Evolutionary conservation across 2,888 invertebrate species (phyloP).

Genomic region (Cosmia pyralina): DNA sequence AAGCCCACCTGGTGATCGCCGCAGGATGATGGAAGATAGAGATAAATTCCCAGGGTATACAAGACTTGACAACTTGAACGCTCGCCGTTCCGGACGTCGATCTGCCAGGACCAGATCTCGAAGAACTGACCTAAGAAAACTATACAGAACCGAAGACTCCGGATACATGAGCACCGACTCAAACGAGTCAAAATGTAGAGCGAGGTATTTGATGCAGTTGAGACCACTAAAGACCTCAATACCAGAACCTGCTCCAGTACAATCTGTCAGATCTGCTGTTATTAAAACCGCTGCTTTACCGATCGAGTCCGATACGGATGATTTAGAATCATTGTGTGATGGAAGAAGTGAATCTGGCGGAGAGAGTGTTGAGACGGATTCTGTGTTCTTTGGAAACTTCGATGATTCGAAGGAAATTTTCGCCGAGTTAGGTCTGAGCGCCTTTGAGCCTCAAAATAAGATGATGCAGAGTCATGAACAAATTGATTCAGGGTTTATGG

Average conservation of each 20-base stretch:
- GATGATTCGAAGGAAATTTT: conserved; percentile 85
- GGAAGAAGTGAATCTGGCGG: conserved; percentile 96
- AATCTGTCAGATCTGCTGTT: conserved; percentile 66
- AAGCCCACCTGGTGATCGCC: conserved; percentile 80
- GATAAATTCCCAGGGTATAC: conserved; percentile 80
- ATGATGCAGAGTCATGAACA: conserved; percentile 77
- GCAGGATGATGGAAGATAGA: conserved; percentile 81
- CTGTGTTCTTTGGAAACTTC: conserved; percentile 95
- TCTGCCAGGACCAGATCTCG: conserved; percentile 84
- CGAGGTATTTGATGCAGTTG: conserved; percentile 85
- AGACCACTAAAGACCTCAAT: conserved; percentile 76
- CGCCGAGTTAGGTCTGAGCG: conserved; percentile 80
- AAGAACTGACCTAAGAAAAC: conserved; percentile 83
- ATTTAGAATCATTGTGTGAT: conserved; percentile 94
- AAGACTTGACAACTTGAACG: conserved; percentile 80
- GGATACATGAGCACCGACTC: conserved; percentile 97
- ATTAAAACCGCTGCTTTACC: conserved; percentile 76
- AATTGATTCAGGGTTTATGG: conserved; percentile 86
- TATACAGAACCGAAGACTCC: conserved; percentile 92
- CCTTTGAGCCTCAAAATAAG: conserved; percentile 76
- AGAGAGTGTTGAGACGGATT: conserved; percentile 96
- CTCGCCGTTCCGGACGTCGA: conserved; percentile 83
- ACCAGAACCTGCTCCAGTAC: conserved; percentile 72
- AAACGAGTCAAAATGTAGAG: conserved; percentile 90
- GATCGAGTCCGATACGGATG: conserved; percentile 92